phyloP scores from a whole-genome alignment of 2,888 invertebrate species.

The Tenodera sinensis region DNA sequence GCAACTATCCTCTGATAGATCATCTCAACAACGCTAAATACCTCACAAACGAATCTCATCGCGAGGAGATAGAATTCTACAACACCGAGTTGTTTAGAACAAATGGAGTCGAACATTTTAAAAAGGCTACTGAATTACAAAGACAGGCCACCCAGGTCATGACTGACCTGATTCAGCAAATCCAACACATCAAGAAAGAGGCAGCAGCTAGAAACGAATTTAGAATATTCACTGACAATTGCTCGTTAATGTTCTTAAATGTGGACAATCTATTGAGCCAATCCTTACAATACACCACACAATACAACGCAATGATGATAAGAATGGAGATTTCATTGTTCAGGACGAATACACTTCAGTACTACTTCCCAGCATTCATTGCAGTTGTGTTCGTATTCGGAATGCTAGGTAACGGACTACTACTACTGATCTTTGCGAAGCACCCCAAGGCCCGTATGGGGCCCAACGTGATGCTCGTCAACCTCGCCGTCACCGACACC shows the following conservation, averaged over 20 bases:
- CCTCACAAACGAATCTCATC: background rate
- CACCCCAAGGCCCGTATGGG: background rate
- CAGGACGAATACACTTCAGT: background rate
- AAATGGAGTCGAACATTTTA: background rate
- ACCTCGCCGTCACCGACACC: background rate
- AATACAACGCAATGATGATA: background rate
- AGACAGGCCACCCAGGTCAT: background rate
- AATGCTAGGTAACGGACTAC: background rate
- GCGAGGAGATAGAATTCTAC: background rate
- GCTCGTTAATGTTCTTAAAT: too few relatives aligned
- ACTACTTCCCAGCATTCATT: background rate
- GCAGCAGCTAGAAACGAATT: background rate
- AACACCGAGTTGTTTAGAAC: background rate
- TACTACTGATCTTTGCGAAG: background rate
- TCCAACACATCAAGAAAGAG: background rate
- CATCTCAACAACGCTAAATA: background rate
- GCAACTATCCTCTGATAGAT: background rate
- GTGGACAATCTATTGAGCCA: background rate
- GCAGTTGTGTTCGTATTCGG: background rate
- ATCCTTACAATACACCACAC: background rate
- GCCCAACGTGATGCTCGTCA: background rate
- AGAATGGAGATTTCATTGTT: background rate
- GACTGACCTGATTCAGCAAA: background rate
- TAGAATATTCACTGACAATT: too few relatives aligned
- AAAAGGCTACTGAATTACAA: background rate